Conservation (phyloP, 1,140 invertebrate genomes). For the Drosophila subpulchrella region DNA sequence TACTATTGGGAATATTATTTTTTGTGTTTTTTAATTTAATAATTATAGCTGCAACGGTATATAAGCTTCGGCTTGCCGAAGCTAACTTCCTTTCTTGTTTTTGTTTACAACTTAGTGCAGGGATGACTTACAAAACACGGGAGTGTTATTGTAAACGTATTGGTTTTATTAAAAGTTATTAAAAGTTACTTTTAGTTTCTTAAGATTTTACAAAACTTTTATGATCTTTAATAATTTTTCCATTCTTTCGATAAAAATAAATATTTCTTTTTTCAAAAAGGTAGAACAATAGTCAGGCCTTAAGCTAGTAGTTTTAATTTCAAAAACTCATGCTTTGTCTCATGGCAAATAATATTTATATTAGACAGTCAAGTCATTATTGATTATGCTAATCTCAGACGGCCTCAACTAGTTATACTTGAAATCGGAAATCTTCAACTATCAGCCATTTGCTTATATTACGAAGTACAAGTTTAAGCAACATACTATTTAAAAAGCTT, state of each 20-base stretch:
- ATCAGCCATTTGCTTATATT: background rate
- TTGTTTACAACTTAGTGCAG: background rate
- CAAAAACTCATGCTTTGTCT: background rate
- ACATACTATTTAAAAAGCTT: background rate
- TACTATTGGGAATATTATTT: too few relatives aligned
- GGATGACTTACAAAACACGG: constrained; percentile 12
- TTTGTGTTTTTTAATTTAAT: too few relatives aligned
- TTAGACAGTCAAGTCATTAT: background rate
- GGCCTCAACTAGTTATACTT: constrained; percentile 12
- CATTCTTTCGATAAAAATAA: too few relatives aligned
- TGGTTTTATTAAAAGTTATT: too few relatives aligned
- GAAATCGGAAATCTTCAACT: constrained; percentile 7
- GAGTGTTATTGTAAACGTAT: background rate
- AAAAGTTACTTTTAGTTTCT: too few relatives aligned
- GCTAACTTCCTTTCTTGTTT: too few relatives aligned
- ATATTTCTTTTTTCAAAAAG: too few relatives aligned
- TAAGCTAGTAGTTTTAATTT: constrained; percentile 25
- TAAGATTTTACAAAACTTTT: too few relatives aligned
- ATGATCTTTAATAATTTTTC: too few relatives aligned
- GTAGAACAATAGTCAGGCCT: background rate
- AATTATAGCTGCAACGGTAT: too few relatives aligned
- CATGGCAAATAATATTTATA: background rate
- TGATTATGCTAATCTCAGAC: background rate
- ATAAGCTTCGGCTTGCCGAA: too few relatives aligned
- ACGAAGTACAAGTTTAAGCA: background rate